phyloP scores from a whole-genome alignment of 2,888 invertebrate species.

The Xanthorhoe designata region DNA sequence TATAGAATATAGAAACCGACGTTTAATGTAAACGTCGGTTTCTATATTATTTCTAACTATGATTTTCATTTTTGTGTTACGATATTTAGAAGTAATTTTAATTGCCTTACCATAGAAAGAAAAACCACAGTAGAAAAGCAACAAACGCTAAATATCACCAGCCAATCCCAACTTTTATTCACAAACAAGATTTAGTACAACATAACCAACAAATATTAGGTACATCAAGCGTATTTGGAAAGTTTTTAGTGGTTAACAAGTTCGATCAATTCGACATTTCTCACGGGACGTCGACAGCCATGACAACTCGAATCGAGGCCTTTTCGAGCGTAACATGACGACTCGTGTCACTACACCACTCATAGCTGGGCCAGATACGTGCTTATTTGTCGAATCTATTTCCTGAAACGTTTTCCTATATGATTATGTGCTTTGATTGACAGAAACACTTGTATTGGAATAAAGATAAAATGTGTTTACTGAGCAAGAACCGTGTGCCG shows the following conservation, averaged over 20 bases:
- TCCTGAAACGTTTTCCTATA: slow-evolving; percentile 35
- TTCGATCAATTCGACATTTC: slow-evolving; percentile 37
- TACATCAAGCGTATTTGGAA: slow-evolving; percentile 28
- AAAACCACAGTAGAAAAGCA: not conserved
- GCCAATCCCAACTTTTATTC: slow-evolving; percentile 6
- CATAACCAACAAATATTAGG: slow-evolving; percentile 11
- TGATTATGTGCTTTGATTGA: slow-evolving; percentile 36
- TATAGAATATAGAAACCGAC: too few species aligned
- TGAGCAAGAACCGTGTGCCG: not conserved
- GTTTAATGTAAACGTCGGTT: too few species aligned
- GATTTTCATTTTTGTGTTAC: too few species aligned
- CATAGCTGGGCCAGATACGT: slow-evolving; percentile 28
- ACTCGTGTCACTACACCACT: slow-evolving; percentile 30
- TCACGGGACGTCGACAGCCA: slow-evolving; percentile 33
- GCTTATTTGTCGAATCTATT: slow-evolving; percentile 38
- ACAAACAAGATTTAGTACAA: slow-evolving; percentile 16
- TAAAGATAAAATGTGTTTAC: slow-evolving; percentile 23
- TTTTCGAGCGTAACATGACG: slow-evolving; percentile 39
- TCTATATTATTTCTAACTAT: too few species aligned
- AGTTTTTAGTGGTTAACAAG: slow-evolving; percentile 39
- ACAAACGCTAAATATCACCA: not conserved
- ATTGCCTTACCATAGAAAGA: not conserved
- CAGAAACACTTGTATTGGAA: slow-evolving; percentile 30
- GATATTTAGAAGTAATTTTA: too few species aligned
- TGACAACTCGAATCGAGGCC: slow-evolving; percentile 41